Base-by-base conservation (phyloP, 2,113 vertebrate genomes). In the Raja brachyura region DNA sequence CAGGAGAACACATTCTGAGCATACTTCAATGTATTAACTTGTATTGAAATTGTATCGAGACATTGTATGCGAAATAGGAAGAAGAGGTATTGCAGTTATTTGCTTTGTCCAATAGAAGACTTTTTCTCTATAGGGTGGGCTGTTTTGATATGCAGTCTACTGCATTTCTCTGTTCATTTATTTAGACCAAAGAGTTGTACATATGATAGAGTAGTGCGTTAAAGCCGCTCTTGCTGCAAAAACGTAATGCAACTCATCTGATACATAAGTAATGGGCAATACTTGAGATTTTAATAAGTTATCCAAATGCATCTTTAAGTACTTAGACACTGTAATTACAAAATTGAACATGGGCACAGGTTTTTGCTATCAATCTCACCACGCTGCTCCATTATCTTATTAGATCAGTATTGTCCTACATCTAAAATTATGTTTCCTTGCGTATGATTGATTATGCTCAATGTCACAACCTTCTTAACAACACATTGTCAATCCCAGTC, bases 241-340 rank as follows among this genome's bases (percentile, higher is more conserved):
- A 63, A 28, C 59, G 31, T n/a, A 92, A 63, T 22, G 5, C 11
- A 22, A 70, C 9, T 66, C 31, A 39, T 39, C 6, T 39, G 90
- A 54, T 73, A 74, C 33, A 73, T 54, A 48, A 92, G 90, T 92
- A 74, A 92, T 73, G 68, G 33, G 20, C 10, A 11, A n/a, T 73
- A 73, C 4, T 48, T 92, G 90, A 92, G 54, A 73, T 18, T 92
- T 92, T 92, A 92, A 74, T 92, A 54, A 92, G 90, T 31, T 54
- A 68, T 73, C 66, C 33, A 54, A 73, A 39, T 73, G 22, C 9
- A 73, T 3, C 90, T 73, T 92, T 54, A 73, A 54, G 66, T 92
- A 48, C 33, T 92, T 73, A 74, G 33, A 70, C 73, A 92, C 66
- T 92, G 33, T 74, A 73, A 74, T 54, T 6, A 54, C 39, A 73